Conservation (phyloP, 2,113 vertebrate genomes). For the Serilophus lunatus region DNA sequence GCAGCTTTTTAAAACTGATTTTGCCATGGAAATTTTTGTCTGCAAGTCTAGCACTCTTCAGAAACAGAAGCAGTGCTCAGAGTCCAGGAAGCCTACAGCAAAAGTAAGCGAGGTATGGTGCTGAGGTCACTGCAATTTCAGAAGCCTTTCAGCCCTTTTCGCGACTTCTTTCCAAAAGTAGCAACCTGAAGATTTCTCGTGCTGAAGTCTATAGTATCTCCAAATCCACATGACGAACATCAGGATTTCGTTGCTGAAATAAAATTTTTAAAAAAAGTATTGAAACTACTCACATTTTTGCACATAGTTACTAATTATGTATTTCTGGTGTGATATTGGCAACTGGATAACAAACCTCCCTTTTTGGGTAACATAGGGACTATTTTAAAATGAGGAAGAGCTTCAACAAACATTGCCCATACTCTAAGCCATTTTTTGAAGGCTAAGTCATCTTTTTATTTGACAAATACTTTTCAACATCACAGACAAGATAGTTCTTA, state of each 20-base stretch:
- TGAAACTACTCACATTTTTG: background rate
- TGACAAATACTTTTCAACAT: background rate
- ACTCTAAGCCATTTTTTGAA: background rate
- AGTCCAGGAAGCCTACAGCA: slow-evolving; percentile 1
- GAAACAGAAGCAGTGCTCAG: slow-evolving; percentile 4
- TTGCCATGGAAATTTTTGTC: slow-evolving; percentile 25
- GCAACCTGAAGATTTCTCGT: background rate
- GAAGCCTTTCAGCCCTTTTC: background rate
- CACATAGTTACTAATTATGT: background rate
- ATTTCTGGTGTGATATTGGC: background rate
- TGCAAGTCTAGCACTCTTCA: background rate
- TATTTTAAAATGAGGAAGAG: background rate
- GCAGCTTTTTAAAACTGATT: slow-evolving; percentile 13
- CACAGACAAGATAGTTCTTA: background rate
- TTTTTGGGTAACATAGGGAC: background rate
- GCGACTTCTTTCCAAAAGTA: background rate
- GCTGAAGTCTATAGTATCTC: slow-evolving; percentile 85
- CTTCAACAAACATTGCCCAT: background rate
- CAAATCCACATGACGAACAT: slow-evolving; percentile 96
- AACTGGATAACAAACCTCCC: background rate
- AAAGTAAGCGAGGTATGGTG: background rate
- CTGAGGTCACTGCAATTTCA: slow-evolving; percentile 5
- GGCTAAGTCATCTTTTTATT: background rate
- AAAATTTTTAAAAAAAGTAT: background rate
- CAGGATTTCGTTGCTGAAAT: slow-evolving; percentile 93